Conservation (phyloP, 2,797 vertebrate genomes). For the Anisognathus igniventris region DNA sequence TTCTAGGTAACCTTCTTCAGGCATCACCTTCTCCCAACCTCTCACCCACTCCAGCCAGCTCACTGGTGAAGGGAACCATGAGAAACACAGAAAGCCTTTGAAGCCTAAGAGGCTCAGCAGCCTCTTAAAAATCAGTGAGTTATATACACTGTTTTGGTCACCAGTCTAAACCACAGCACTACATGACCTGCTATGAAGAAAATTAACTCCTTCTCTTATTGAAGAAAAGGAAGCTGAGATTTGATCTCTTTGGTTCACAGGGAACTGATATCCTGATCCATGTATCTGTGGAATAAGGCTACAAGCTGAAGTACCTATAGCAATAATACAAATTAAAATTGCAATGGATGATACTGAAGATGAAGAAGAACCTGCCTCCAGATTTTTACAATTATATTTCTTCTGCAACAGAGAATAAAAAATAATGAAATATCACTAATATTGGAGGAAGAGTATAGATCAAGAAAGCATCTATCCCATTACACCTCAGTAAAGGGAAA, state of each 20-base stretch:
- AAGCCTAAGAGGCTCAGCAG: background rate
- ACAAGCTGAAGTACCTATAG: background rate
- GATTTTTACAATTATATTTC: background rate
- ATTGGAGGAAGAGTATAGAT: background rate
- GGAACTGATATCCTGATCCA: background rate
- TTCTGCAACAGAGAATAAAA: background rate
- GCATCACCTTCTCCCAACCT: background rate
- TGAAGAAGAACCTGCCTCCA: background rate
- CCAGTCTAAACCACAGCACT: background rate
- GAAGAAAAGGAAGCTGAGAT: background rate
- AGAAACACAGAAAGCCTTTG: background rate
- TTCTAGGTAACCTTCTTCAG: background rate
- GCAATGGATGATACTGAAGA: background rate
- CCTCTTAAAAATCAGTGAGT: background rate
- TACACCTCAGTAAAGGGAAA: background rate
- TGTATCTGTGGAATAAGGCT: background rate
- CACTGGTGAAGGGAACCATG: background rate
- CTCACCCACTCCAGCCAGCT: background rate
- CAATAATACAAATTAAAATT: background rate
- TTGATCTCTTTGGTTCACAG: background rate
- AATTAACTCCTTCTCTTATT: background rate
- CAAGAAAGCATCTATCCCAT: background rate
- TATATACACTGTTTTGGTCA: background rate
- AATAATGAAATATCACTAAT: background rate
- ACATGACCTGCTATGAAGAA: background rate